A percentile compares a stretch with the other conserved stretches of the same genome.
Evolutionary conservation across 2,888 invertebrate species (phyloP).

Genomic region (Orchesellides sinensis): DNA sequence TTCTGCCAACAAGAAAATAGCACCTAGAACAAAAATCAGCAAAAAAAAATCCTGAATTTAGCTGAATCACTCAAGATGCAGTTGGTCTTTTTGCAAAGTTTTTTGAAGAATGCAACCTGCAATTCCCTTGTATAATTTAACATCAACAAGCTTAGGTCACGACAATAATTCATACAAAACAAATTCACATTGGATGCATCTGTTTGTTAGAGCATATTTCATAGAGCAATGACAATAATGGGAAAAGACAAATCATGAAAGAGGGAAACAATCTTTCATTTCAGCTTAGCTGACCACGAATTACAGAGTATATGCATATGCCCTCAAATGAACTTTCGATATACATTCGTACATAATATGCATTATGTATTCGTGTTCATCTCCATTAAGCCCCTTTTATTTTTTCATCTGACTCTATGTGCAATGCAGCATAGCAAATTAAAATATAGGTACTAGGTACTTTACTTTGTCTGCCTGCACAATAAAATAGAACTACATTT

Average conservation of each 20-base stretch:
- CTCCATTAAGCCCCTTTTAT: slow-evolving; percentile 18
- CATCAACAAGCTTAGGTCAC: slow-evolving; percentile 46
- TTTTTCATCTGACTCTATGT: slow-evolving; percentile 1
- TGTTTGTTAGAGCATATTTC: background rate
- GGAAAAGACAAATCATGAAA: background rate
- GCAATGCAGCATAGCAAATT: slow-evolving; percentile 53
- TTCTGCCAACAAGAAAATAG: background rate
- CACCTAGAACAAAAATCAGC: background rate
- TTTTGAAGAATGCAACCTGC: slow-evolving; percentile 4
- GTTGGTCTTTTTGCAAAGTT: background rate
- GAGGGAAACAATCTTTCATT: slow-evolving; percentile 58
- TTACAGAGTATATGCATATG: slow-evolving; percentile 41
- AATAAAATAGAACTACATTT: background rate
- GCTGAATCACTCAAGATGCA: slow-evolving; percentile 22
- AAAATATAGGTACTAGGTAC: slow-evolving; percentile 16
- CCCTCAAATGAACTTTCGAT: slow-evolving; percentile 64
- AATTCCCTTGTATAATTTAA: slow-evolving; percentile 29
- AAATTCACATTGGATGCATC: slow-evolving; percentile 22
- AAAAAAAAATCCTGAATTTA: slow-evolving; percentile 1
- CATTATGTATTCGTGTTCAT: background rate
- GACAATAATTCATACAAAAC: slow-evolving; percentile 43
- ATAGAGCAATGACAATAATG: slow-evolving; percentile 54
- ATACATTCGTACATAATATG: slow-evolving; percentile 17
- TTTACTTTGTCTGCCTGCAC: slow-evolving; percentile 30
- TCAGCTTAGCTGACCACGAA: slow-evolving; percentile 63